phyloP scores from a whole-genome alignment of 2,888 invertebrate genomes.

The Dione vanillae region DNA sequence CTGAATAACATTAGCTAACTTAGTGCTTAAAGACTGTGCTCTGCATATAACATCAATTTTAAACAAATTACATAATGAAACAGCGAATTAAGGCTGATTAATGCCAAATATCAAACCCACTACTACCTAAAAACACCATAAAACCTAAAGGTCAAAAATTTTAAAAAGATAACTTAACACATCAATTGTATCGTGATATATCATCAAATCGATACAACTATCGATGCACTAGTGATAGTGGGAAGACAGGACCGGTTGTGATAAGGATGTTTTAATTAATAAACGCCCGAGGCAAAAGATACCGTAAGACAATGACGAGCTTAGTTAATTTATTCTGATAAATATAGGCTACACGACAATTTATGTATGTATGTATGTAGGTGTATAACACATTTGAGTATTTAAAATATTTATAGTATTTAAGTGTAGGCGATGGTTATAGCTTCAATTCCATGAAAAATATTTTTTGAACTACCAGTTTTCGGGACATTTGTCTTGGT shows the following conservation, averaged over 20 bases:
- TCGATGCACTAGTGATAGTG: slow-evolving; percentile 27
- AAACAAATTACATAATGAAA: too few relatives aligned
- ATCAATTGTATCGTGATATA: slow-evolving; percentile 21
- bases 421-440: too few relatives aligned
- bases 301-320: slow-evolving; percentile 31
- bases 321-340: slow-evolving; percentile 26
- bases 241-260: slow-evolving; percentile 27
- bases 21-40: too few relatives aligned
- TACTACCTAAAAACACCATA: not conserved
- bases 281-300: slow-evolving; percentile 29
- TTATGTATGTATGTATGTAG: not conserved
- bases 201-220: slow-evolving; percentile 26
- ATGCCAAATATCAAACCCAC: too few relatives aligned
- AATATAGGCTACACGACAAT: slow-evolving; percentile 17
- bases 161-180: not conserved
- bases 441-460: too few relatives aligned
- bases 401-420: too few relatives aligned
- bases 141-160: not conserved
- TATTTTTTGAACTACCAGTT: too few relatives aligned
- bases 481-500: too few relatives aligned
- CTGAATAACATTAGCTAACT: too few relatives aligned
- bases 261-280: slow-evolving; percentile 41
- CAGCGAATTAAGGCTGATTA: too few relatives aligned
- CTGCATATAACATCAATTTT: too few relatives aligned
- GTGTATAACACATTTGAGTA: not conserved